phyloP scores from a whole-genome alignment of 1,140 invertebrate species.

The Danaus melanippus region DNA sequence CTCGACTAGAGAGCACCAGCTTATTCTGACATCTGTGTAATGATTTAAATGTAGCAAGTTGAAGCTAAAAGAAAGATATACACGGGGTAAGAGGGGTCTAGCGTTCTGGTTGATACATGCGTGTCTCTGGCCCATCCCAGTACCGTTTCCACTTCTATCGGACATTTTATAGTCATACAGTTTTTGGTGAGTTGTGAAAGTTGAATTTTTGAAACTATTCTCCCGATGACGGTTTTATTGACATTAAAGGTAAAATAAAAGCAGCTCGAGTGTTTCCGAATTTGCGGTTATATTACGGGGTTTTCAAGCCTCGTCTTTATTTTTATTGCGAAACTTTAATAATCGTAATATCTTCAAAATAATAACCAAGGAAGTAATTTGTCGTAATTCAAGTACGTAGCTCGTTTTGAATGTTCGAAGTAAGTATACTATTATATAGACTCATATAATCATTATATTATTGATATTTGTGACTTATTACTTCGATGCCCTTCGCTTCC shows the following conservation, averaged over 20 bases:
- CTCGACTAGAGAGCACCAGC: constrained; percentile 38
- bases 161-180: constrained; percentile 62
- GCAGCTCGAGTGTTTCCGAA: constrained; percentile 51
- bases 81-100: constrained; percentile 25
- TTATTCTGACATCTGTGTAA: constrained; percentile 29
- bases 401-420: no score
- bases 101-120: constrained; percentile 37
- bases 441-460: no score
- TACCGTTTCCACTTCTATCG: constrained; percentile 62
- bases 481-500: no score
- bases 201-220: constrained; percentile 55
- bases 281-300: constrained; percentile 43
- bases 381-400: no score
- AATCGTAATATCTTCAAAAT: no score
- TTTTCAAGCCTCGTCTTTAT: constrained; percentile 21
- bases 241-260: constrained; percentile 52
- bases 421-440: no score
- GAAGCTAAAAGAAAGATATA: constrained; percentile 7
- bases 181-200: constrained; percentile 50
- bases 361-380: no score
- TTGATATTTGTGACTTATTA: no score
- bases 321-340: constrained; percentile 15
- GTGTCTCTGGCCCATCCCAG: constrained; percentile 50
- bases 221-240: constrained; percentile 57
- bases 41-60: constrained; percentile 16